Evolutionary conservation across 2,888 invertebrate species (phyloP).

Genomic region (Trichopria drosophilae): DNA sequence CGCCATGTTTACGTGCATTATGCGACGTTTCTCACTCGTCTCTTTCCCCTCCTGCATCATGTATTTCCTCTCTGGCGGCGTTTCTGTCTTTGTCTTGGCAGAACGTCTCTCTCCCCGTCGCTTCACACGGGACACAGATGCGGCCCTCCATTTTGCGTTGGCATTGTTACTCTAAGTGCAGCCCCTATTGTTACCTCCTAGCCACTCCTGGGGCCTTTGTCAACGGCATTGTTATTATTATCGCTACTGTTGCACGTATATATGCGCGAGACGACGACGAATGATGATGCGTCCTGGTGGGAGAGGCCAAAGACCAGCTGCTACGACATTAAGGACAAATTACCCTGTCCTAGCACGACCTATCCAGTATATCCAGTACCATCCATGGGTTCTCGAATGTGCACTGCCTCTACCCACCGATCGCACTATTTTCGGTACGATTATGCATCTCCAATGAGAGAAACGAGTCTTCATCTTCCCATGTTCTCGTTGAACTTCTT

Average conservation of each 20-base stretch:
- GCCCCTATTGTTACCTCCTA: constrained; percentile 49
- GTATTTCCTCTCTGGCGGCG: constrained; percentile 20
- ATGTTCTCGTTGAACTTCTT: too few relatives aligned
- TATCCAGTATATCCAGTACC: too few relatives aligned
- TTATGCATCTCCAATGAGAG: too few relatives aligned
- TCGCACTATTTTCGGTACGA: too few relatives aligned
- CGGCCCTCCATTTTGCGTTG: constrained; percentile 55
- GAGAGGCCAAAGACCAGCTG: too few relatives aligned
- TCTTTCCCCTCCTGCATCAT: constrained; percentile 12
- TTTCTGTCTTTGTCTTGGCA: not conserved
- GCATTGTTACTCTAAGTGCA: constrained; percentile 57
- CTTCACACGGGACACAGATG: constrained; percentile 46
- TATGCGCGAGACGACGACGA: too few relatives aligned
- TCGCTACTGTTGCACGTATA: constrained; percentile 56
- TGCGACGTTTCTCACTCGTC: not conserved
- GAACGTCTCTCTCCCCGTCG: constrained; percentile 27
- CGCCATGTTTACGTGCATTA: constrained; percentile 16
- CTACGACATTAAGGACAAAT: too few relatives aligned
- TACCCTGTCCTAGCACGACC: too few relatives aligned
- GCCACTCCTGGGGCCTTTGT: constrained; percentile 53
- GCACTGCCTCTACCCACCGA: too few relatives aligned
- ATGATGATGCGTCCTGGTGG: too few relatives aligned
- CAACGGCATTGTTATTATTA: constrained; percentile 56
- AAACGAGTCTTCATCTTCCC: too few relatives aligned
- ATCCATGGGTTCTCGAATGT: too few relatives aligned